Base-by-base conservation (phyloP, 1,140 invertebrate species). In the Tetramorium simillimum region DNA sequence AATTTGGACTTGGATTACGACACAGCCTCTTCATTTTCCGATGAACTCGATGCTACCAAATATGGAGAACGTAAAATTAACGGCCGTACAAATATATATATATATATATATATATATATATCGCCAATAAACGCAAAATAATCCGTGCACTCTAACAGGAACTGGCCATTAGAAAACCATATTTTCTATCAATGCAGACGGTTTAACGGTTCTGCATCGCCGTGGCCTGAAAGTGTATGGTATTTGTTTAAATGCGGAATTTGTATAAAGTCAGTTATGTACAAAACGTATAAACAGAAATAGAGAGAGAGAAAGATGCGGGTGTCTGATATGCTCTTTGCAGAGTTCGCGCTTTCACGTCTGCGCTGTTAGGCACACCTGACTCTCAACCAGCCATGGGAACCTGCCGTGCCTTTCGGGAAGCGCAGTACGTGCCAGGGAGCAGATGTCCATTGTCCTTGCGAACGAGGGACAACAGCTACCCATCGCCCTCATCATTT, bases 401-500 rank as follows among this genome's bases (percentile, higher is more conserved):
- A 84, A 84, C 69, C 69, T 75, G 80, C 77, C 80, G 12, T 46
- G 53, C 80, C 80, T 73, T 73, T 84, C 56, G 69, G 69, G 51
- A 73, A 82, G 53, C 53, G 43, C 67, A n/a, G 18, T 73, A 37
- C 18, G 80, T 28, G 21, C 33, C 69, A 60, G 24, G 1, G 18
- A 60, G 53, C 69, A 84, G 67, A 75, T 84, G 80, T 84, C 69
- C 53, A 84, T 84, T 84, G 80, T 84, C 80, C 80, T 75, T 84
- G 80, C n/a, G 40, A 75, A 75, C 53, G 28, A 84, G 80, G 80
- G 53, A 73, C 69, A 49, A 37, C 40, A 84, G 69, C 80, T 70
- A 81, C 33, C 56, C 76, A 78, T 46, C 49, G 28, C 65, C 69
- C 51, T 75, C 58, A 56, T 58, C 40, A 58, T 58, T 60, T 46